Evolutionary conservation across 2,113 vertebrate species (phyloP).

Genomic region (Tachysurus vachellii): DNA sequence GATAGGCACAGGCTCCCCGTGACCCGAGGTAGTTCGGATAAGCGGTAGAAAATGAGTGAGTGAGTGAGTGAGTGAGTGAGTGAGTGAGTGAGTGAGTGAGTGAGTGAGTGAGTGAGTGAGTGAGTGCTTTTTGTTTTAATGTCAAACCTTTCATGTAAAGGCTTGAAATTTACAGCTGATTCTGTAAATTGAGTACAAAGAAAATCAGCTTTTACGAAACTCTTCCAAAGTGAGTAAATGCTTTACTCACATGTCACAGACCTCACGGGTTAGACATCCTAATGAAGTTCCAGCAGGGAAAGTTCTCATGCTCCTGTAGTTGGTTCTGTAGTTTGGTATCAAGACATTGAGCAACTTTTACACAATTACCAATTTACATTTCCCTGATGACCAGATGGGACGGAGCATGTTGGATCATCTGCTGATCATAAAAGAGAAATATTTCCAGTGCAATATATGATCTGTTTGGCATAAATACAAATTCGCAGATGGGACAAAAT

Average conservation of each 20-base stretch:
- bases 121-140: too few species aligned
- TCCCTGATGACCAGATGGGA: background rate
- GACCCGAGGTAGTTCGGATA: too few species aligned
- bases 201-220: too few species aligned
- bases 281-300: background rate
- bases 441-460: background rate
- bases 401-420: background rate
- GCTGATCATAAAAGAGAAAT: background rate
- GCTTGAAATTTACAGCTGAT: too few species aligned
- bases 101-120: too few species aligned
- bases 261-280: background rate
- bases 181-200: too few species aligned
- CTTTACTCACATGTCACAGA: background rate
- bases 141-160: too few species aligned
- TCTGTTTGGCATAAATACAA: background rate
- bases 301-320: background rate
- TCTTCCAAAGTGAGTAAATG: too few species aligned
- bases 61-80: too few species aligned
- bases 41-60: too few species aligned
- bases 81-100: too few species aligned
- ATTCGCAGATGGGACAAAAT: conserved; percentile 2
- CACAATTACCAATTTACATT: background rate
- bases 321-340: background rate
- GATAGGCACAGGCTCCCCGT: too few species aligned
- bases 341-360: background rate